Conservation (phyloP, 2,888 invertebrate genomes). For the Polyploca ridens region DNA sequence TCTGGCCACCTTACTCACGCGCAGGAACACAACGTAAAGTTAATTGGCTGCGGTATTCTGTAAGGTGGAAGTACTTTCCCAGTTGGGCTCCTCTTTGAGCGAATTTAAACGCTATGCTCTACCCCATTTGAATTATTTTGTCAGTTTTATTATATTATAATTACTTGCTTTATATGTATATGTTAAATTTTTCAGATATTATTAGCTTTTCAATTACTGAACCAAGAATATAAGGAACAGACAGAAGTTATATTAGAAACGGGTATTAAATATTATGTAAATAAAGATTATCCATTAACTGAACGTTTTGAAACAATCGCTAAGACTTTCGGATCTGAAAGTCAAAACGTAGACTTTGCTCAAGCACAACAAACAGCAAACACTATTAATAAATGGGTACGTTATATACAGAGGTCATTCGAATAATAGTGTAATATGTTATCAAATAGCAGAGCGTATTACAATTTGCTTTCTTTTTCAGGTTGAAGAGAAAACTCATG, state of each 20-base stretch:
- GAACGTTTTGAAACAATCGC: constrained; percentile 26
- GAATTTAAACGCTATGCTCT: too few species aligned
- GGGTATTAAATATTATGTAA: constrained; percentile 36
- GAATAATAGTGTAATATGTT: neutral
- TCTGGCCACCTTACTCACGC: too few species aligned
- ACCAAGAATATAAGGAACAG: neutral
- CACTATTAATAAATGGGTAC: constrained; percentile 54
- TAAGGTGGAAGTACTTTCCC: too few species aligned
- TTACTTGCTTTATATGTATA: neutral
- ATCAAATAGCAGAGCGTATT: too few species aligned
- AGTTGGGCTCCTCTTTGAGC: too few species aligned
- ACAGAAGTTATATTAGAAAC: constrained; percentile 30
- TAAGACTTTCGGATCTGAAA: constrained; percentile 34
- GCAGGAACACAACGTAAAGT: too few species aligned
- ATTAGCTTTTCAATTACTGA: neutral
- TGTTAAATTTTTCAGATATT: constrained; percentile 35
- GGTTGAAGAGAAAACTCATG: constrained; percentile 48
- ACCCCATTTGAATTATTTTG: neutral
- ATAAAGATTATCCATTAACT: constrained; percentile 27
- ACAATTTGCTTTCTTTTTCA: constrained; percentile 26
- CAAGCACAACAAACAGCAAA: constrained; percentile 34
- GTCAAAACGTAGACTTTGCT: constrained; percentile 44
- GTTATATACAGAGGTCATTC: constrained; percentile 16
- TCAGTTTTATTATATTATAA: neutral
- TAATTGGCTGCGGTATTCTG: too few species aligned